These are phyloP conservation scores for Nemotelus nigrinus DNA, from an alignment of 2,888 invertebrate genomes.

Conservation along the genomic window DNA sequence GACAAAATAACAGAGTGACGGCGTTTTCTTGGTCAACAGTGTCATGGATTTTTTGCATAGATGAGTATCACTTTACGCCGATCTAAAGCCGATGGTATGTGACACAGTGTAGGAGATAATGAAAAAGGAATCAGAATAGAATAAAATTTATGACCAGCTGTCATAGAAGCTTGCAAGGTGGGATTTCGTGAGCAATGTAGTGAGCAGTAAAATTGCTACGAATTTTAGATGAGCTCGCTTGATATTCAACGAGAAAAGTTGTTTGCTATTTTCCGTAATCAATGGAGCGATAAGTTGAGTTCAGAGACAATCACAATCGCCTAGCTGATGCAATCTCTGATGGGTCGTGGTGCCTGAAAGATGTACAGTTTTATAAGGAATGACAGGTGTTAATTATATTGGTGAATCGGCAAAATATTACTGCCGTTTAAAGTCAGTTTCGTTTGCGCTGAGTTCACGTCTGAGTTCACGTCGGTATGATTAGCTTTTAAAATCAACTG, in stretches of 20 bases:
- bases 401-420: too few relatives aligned
- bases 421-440: too few relatives aligned
- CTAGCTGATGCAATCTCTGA: background rate
- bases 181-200: conserved; percentile 7
- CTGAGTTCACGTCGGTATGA: too few relatives aligned
- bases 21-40: too few relatives aligned
- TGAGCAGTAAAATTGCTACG: background rate
- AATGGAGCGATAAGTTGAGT: conserved; percentile 42
- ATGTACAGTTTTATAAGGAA: too few relatives aligned
- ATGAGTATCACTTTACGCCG: conserved; percentile 6
- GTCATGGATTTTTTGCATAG: background rate
- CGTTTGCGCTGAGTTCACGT: too few relatives aligned
- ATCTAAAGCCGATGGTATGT: conserved; percentile 30
- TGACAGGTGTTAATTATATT: too few relatives aligned
- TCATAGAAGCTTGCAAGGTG: too few relatives aligned
- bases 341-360: too few relatives aligned
- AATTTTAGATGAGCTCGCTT: conserved; percentile 17
- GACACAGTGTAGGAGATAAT: conserved; percentile 29
- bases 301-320: conserved; percentile 34
- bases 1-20: too few relatives aligned
- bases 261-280: conserved; percentile 42
- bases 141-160: too few relatives aligned
- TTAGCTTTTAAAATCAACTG: too few relatives aligned
- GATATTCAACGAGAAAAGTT: conserved; percentile 25
- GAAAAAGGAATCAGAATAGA: background rate